Evolutionary conservation across 2,888 invertebrate species (phyloP), one percentile per base, ranked within the genome.

Genomic region (Epistrophella euchroma): DNA sequence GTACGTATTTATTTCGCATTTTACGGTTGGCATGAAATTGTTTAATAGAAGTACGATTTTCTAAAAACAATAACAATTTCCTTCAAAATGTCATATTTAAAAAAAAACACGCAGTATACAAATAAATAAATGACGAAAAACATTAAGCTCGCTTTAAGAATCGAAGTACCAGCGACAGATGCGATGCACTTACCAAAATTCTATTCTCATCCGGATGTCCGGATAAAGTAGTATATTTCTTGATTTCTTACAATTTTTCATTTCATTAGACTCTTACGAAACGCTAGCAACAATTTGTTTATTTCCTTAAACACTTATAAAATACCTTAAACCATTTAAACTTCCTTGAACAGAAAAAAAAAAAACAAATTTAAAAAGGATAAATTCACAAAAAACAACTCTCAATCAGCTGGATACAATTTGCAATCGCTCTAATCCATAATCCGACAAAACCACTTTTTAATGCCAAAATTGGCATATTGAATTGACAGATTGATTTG

Each of bases 361-460:
- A 52, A 5, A 32, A 10, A 43, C n/a, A n/a, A n/a, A n/a, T n/a
- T n/a, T 13, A 19, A 68, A 37, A 68, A 52, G 50, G 37, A 37
- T 52, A 37, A 25, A 37, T 37, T 47, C 11, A 13, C 45, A 35
- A 5, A 60, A 64, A 71, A 72, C 78, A 78, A 72, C 40, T 71
- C 28, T 52, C 15, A 32, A 2, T n/a, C 52, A 62, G 28, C 52
- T 40, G 45, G 45, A 55, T 64, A 17, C 56, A 68, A 52, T 58
- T 37, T 58, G 58, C 45, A 79, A 9, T 37, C 0, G 19, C 43
- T 50, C 43, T 50, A 56, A 50, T 56, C 81, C 71, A 81, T 71
- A 77, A 45, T 45, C 73, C 66, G 77, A 13, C 64, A 77, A 68
- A 73, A 77, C 82, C 15, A 82, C 82, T 77, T 77, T 71, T 77